Base-by-base conservation (phyloP, 1,140 invertebrate species). In the Leptinotarsa texana region DNA sequence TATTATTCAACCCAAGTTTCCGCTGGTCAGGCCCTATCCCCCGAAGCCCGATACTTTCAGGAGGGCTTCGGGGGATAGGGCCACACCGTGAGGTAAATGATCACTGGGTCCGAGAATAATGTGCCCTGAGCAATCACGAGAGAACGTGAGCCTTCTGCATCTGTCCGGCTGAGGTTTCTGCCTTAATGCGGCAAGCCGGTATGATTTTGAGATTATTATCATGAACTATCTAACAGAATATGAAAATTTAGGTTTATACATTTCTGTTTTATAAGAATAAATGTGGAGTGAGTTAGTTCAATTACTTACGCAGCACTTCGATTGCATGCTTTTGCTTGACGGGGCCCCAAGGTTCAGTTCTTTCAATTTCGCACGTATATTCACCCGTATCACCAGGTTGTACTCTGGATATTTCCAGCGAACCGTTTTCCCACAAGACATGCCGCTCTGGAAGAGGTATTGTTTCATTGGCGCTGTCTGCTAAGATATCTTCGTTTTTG, bases 261-360 rank as follows among this genome's bases (percentile, higher is more conserved):
- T 62, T n/a, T 62, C 15, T 62, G 33, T 42, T 42, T 42, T 11
- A 11, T 42, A 0, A 42, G 33, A 42, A 42, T 42, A 11, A 42
- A 42, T 42, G 8, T 42, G 2, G 2, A 8, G 33, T 42, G 8
- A 42, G 33, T 42, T 42, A 42, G 8, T 11, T 42, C 6, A 42
- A 42, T 57, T n/a, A 70, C 91, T 90, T 86, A 93, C 92, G 91
- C 82, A 93, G 88, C 47, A 95, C 93, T 88, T 93, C 89, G 74
- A 95, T 93, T 48, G 90, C 87, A 81, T 94, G 92, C 42, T 88
- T 86, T 84, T 94, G 93, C 69, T 87, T 88, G 11, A 92, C 89
- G 61, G 88, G 82, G n/a, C 87, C 86, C 88, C 88, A 89, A 18
- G 89, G 87, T 57, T 86, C 83, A 3, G 90, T 88, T 63, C 90